Evolutionary conservation across 2,113 vertebrate species (phyloP), one percentile per base, ranked within the genome.

Genomic region (Spilogale gracilis): DNA sequence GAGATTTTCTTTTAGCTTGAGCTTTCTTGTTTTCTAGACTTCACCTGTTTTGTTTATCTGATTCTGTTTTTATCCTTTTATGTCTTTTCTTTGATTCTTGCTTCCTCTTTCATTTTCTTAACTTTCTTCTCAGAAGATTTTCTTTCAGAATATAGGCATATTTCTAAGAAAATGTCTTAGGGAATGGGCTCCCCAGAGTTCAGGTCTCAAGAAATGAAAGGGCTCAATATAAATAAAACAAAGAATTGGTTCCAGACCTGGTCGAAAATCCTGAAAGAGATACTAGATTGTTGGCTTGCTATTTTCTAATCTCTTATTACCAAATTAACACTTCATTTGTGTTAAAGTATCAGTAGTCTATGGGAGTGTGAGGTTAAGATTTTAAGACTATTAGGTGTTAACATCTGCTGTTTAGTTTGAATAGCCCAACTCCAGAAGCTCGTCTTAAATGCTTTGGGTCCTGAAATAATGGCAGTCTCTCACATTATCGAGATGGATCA

Each of bases 81-180:
- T 96, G 27, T 65, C 97, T 96, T 96, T 95, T 97, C 86, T 96
- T 78, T 97, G 96, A 95, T 98, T 96, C 79, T 84, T 97, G 74
- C 32, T 96, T 98, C 98, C 90, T 97, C 95, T 98, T 98, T 98
- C 87, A 98, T 98, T 98, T 99, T 98, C 97, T 98, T 97, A 98
- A 76, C 90, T 98, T 87, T 98, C 92, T 96, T 98, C 97, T 97
- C 92, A 96, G 89, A 89, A 98, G 97, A 98, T 97, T 98, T 98
- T 60, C 94, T 98, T 98, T 96, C 89, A 98, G 97, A 98, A 97
- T 91, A 91, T 27, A 91, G 90, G 81, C 97, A 90, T 79, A 97
- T 95, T 84, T 98, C 96, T 98, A 94, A 98, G 97, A 98, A 98
- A 98, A 98, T 96, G 91, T 43, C 85, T 98, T 96, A 95, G 95